Base-by-base conservation (phyloP, 1,140 invertebrate genomes). In the Lethocerus indicus region DNA sequence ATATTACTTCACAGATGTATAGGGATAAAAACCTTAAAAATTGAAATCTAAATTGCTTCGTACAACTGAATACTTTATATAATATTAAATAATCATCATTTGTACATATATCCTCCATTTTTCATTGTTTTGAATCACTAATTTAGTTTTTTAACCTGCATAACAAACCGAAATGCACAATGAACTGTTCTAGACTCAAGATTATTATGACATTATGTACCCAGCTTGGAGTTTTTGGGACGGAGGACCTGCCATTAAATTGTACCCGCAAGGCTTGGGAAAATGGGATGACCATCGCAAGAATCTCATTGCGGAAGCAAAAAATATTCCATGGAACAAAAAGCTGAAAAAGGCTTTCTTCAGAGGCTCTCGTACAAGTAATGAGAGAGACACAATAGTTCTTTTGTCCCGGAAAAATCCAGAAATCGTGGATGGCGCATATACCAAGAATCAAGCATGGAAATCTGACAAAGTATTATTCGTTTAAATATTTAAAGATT, bases 361-460 rank as follows among this genome's bases (percentile, higher is more conserved):
- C 63, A 72, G 90, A 47, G 93, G 93, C 1, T 97, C 93, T 1
- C 72, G 93, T 56, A 98, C 93, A 7, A 90, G 79, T 59, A 70
- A 76, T 20, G 89, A 97, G 64, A 68, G 93, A 52, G 93, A 98
- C 68, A 73, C 84, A 40, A 67, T 97, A n/a, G 69, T 98, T 48
- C 65, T 90, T 35, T 65, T 98, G 1, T 92, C 90, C 27, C 70
- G 91, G 51, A 72, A 73, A 36, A 63, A 76, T 37, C 80, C 87
- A 14, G 69, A 87, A 2, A 61, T 96, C 35, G 79, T 89, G 18
- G 86, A 95, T 72, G 93, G 92, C 7, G 74, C 86, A 53, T 97
- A 95, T 64, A 97, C 93, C 0, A 96, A 94, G 67, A 98, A 98
- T 70, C 93, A 98, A 71, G 92, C 92, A 1, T 98, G 92, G 92